These are phyloP conservation scores for Trichonephila inaurata DNA, from an alignment of 1,140 invertebrate species.

Conservation along the genomic window DNA sequence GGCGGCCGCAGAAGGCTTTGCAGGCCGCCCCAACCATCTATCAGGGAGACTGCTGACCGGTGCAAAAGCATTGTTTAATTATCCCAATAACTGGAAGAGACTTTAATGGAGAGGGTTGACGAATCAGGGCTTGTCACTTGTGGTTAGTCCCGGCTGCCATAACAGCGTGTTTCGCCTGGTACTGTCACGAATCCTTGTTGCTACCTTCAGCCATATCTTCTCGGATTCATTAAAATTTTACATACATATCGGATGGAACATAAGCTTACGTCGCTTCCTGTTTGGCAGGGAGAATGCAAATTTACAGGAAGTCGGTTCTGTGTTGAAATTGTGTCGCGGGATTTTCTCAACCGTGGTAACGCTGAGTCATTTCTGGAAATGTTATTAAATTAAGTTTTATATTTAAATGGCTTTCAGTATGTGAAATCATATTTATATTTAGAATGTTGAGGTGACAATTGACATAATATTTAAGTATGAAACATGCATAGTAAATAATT, in stretches of 20 bases:
- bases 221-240: slow-evolving; percentile 28
- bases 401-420: too few species aligned
- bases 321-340: not conserved
- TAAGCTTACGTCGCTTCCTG: not conserved
- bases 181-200: not conserved
- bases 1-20: slow-evolving; percentile 70
- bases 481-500: too few species aligned
- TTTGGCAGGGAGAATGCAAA: not conserved
- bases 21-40: slow-evolving; percentile 43
- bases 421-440: too few species aligned
- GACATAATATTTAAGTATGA: too few species aligned
- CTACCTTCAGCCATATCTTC: not conserved
- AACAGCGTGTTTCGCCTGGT: slow-evolving; percentile 30
- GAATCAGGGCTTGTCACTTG: slow-evolving; percentile 64
- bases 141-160: slow-evolving; percentile 50
- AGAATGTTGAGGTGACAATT: too few species aligned
- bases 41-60: slow-evolving; percentile 61
- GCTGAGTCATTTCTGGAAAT: not conserved
- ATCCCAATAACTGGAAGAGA: slow-evolving; percentile 69
- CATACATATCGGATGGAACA: slow-evolving; percentile 15
- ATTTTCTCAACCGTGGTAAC: not conserved
- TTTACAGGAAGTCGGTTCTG: not conserved
- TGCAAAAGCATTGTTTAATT: slow-evolving; percentile 73
- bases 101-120: slow-evolving; percentile 64
- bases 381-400: not conserved